These are phyloP conservation scores for Neodiprion lecontei DNA, from an alignment of 1,140 invertebrate genomes.

Conservation along the genomic window DNA sequence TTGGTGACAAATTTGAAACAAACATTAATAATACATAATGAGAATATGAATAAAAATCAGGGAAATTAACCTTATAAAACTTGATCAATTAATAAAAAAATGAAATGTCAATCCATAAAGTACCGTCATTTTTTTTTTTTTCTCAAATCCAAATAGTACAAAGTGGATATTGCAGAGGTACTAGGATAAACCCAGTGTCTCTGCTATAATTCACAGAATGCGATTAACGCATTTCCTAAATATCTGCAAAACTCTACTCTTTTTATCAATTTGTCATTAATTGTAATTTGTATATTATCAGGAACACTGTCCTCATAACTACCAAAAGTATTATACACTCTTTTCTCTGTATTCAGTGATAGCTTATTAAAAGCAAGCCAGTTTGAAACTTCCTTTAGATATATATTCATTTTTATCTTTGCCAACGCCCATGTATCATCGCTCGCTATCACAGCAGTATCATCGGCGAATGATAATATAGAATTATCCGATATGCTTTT, in stretches of 20 bases:
- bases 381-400: neutral
- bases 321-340: neutral
- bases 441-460: neutral
- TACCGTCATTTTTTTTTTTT: too few species aligned
- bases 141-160: too few species aligned
- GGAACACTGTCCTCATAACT: neutral
- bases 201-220: too few species aligned
- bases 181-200: too few species aligned
- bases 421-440: neutral
- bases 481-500: neutral
- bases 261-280: neutral
- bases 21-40: too few species aligned
- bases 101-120: too few species aligned
- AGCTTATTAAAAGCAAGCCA: neutral
- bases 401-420: neutral
- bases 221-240: neutral
- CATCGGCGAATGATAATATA: neutral
- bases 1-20: too few species aligned
- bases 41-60: too few species aligned
- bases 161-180: too few species aligned
- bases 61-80: too few species aligned
- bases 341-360: neutral
- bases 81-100: too few species aligned
- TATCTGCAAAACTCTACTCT: neutral
- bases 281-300: neutral